Evolutionary conservation across 2,797 vertebrate species (phyloP), one percentile per base, ranked within the genome.

Genomic region (Peromyscus aztecus): DNA sequence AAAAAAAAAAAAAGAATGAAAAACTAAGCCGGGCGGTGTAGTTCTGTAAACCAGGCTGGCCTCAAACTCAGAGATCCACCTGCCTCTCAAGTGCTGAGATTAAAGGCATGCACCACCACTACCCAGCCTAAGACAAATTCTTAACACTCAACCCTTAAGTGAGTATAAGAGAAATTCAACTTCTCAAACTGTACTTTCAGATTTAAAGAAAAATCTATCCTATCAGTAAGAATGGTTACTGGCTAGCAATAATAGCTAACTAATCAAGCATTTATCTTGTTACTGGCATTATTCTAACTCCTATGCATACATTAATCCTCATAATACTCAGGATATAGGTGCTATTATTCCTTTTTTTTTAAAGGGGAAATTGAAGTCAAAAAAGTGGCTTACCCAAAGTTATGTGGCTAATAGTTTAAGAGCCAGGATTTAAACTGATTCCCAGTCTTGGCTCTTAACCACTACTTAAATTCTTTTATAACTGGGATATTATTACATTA

Each of bases 171-270:
- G 57, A 97, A 90, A 82, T 80, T 31, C n/a, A 69, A 19, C 49
- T 59, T 75, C 77, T 81, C 29, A 69, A 85, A 82, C 13, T 55
- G 63, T 67, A 57, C 88, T 91, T 73, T 86, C 40, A 90, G 34
- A 29, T 2, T 40, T 59, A 67, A 85, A 91, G 40, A 21, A 89
- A 69, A 87, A 46, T 55, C 16, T 65, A 65, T 71, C 34, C 34
- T 87, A 46, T 71, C 34, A 87, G 13, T 69, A 86, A 87, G 49
- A 71, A 92, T n/a, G 3, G 43, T 90, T 95, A 82, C 27, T 67
- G 67, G 40, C 40, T 65, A 69, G 65, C 52, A 67, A 37, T 61
- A 84, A 87, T 4, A 65, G 65, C 27, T 87, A 40, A 69, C 34
- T 55, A 91, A 0, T 75, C 59, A 19, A 43, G 6, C n/a, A 69